phyloP scores from a whole-genome alignment of 2,113 vertebrate species.

The Daubentonia madagascariensis region DNA sequence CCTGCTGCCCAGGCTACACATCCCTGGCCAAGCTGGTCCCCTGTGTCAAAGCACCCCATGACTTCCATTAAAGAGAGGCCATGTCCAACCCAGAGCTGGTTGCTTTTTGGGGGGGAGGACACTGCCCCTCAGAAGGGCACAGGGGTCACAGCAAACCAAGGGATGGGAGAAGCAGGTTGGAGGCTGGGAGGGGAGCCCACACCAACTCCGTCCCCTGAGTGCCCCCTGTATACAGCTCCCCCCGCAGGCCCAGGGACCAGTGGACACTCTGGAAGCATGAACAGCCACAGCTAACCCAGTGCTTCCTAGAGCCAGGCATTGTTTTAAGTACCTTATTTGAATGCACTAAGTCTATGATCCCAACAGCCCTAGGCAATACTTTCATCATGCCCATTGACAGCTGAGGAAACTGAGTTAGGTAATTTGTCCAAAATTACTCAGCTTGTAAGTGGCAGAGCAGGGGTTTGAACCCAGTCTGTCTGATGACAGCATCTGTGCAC shows the following conservation, averaged over 20 bases:
- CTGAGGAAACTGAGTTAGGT: not conserved
- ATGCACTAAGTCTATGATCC: not conserved
- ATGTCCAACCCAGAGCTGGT: not conserved
- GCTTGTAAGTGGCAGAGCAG: not conserved
- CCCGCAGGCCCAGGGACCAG: not conserved
- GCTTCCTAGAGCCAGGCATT: not conserved
- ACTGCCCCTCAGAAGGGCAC: not conserved
- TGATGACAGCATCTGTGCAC: not conserved
- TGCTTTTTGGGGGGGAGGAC: not conserved
- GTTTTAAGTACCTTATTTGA: not conserved
- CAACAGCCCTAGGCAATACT: not conserved
- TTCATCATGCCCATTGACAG: not conserved
- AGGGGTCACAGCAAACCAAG: not conserved
- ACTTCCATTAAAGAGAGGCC: slow-evolving; percentile 59
- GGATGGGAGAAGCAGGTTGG: not conserved
- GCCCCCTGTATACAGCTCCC: not conserved
- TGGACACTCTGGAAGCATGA: not conserved
- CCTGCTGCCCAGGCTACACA: not conserved
- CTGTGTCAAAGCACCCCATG: not conserved
- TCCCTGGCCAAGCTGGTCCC: not conserved
- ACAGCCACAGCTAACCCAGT: not conserved
- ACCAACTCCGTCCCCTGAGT: not conserved
- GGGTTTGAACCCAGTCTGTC: not conserved
- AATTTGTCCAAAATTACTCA: not conserved
- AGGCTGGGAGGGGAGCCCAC: not conserved